Evolutionary conservation across 2,888 invertebrate genomes (phyloP).

Genomic region (Oscheius onirici): DNA sequence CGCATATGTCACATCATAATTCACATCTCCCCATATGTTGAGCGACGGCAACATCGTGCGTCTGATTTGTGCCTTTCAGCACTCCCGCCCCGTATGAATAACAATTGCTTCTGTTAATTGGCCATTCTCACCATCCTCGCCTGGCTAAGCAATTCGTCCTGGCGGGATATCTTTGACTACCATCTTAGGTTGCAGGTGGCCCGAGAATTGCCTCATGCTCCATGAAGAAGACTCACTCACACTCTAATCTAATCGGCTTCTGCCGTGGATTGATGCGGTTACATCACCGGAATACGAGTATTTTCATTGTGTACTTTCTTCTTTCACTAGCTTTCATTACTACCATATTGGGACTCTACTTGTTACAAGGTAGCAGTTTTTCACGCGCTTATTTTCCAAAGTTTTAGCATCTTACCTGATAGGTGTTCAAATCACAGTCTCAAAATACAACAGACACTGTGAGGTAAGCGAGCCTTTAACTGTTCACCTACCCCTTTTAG

Average conservation of each 20-base stretch:
- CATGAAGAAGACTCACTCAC: constrained; percentile 21
- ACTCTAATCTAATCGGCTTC: constrained; percentile 24
- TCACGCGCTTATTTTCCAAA: too few species aligned
- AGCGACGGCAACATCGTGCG: constrained; percentile 5
- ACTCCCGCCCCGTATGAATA: constrained; percentile 23
- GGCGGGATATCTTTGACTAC: not conserved
- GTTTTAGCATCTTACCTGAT: constrained; percentile 18
- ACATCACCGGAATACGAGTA: constrained; percentile 9
- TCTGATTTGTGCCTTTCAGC: constrained; percentile 8
- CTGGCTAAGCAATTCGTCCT: constrained; percentile 5
- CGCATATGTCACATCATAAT: constrained; percentile 32
- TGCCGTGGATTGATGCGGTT: constrained; percentile 23
- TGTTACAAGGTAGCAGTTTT: constrained; percentile 14
- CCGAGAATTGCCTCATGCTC: not conserved
- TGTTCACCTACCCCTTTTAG: constrained; percentile 1
- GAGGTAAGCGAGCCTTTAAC: not conserved
- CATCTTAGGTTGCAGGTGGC: constrained; percentile 9
- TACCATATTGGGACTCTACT: constrained; percentile 7
- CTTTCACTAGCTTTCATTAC: not conserved
- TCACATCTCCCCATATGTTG: constrained; percentile 29
- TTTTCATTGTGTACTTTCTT: not conserved
- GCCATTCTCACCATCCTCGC: constrained; percentile 15
- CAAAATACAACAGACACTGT: constrained; percentile 6
- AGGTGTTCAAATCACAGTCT: constrained; percentile 23
- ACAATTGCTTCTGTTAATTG: constrained; percentile 26